Percentiles rank a stretch among this genome's conserved stretches.
phyloP scores from a whole-genome alignment of 2,888 invertebrate genomes.

The Trachelus troglodyta region DNA sequence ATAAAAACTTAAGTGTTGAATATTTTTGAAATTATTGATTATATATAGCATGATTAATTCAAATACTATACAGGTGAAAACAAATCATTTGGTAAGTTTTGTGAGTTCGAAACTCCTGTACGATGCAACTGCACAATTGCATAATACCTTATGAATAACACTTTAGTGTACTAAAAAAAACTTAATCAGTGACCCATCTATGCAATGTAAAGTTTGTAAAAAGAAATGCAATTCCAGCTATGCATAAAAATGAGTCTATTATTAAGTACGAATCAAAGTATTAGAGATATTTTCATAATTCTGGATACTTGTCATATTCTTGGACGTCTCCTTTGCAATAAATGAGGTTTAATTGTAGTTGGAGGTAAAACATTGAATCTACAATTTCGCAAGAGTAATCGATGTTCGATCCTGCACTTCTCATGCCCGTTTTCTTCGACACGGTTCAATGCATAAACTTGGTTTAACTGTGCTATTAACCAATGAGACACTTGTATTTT shows the following conservation, averaged over 20 bases:
- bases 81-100: not conserved
- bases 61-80: not conserved
- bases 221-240: not conserved
- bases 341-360: not conserved
- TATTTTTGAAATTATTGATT: not conserved
- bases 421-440: not conserved
- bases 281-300: not conserved
- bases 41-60: not conserved
- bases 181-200: not conserved
- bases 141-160: not conserved
- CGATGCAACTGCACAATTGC: not conserved
- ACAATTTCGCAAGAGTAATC: not conserved
- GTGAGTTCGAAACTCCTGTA: not conserved
- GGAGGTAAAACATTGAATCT: not conserved
- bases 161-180: not conserved
- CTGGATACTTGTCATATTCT: not conserved
- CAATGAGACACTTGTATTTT: no score
- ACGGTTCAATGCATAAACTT: no score
- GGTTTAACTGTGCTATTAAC: no score
- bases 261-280: not conserved
- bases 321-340: not conserved
- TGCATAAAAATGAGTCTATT: not conserved
- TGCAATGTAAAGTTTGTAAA: not conserved
- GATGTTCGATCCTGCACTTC: not conserved
- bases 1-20: not conserved